Percentiles rank a stretch among this genome's conserved stretches.
phyloP scores from a whole-genome alignment of 2,888 invertebrate species.

The Coremacera marginata region DNA sequence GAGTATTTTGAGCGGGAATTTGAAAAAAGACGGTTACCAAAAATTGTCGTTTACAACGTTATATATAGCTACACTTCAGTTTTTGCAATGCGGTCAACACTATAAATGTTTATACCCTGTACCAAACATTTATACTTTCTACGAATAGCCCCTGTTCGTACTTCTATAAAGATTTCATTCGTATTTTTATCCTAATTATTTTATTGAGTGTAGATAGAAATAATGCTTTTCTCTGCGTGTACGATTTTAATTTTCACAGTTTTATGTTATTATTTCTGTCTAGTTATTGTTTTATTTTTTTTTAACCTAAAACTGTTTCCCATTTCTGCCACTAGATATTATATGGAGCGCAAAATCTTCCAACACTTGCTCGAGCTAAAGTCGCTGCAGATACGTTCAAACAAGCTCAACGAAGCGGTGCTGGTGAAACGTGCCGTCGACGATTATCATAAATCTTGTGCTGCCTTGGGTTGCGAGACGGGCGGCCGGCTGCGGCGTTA shows the following conservation, averaged over 20 bases:
- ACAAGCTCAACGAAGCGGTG: conserved; percentile 87
- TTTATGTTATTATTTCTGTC: conserved; percentile 16
- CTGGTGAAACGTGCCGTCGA: conserved; percentile 90
- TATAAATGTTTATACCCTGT: too few species aligned
- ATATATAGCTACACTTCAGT: too few species aligned
- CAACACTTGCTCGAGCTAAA: conserved; percentile 93
- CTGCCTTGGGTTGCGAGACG: conserved; percentile 73
- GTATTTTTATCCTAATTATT: too few species aligned
- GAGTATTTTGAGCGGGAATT: too few species aligned
- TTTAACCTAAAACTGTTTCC: conserved; percentile 22
- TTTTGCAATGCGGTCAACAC: too few species aligned
- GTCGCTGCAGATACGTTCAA: conserved; percentile 90
- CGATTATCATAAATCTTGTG: conserved; percentile 82
- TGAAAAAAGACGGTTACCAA: too few species aligned
- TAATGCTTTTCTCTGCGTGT: conserved; percentile 15
- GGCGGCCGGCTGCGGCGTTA: conserved; percentile 73
- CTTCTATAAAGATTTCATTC: too few species aligned
- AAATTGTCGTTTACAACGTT: too few species aligned
- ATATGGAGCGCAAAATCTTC: conserved; percentile 91
- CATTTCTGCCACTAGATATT: conserved; percentile 75
- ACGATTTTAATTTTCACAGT: conserved; percentile 22
- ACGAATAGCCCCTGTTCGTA: too few species aligned
- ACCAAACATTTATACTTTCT: too few species aligned
- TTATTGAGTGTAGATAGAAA: too few species aligned
- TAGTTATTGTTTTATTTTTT: background rate